A percentile compares a stretch with the other conserved stretches of the same genome.
Conservation (phyloP, 2,113 vertebrate species). For the Oceanites oceanicus region DNA sequence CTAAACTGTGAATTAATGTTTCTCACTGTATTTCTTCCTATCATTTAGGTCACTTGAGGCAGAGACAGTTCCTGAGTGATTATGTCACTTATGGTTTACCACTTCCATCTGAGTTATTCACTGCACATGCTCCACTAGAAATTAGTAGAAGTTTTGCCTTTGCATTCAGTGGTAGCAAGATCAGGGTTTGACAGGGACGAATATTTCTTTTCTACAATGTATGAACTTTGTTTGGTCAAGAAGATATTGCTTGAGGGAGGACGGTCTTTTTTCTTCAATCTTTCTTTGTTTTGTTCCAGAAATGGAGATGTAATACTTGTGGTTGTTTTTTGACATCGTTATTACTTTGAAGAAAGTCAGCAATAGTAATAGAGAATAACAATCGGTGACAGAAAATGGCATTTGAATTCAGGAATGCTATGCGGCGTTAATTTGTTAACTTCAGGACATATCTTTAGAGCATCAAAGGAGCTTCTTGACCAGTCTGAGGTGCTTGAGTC, state of each 20-base stretch:
- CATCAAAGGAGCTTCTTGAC: conserved; percentile 45
- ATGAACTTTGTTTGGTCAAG: conserved; percentile 26
- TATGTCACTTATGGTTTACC: conserved; percentile 31
- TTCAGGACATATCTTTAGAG: not conserved
- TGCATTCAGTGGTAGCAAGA: not conserved
- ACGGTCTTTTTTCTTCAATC: not conserved
- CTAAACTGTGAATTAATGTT: not conserved
- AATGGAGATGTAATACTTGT: not conserved
- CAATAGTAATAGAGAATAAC: not conserved
- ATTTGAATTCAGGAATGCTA: conserved; percentile 24
- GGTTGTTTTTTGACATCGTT: not conserved
- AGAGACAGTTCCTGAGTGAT: conserved; percentile 22
- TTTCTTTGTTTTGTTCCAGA: conserved; percentile 22
- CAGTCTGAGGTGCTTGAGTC: conserved; percentile 3
- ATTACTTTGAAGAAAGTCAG: conserved; percentile 2
- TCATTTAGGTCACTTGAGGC: not conserved
- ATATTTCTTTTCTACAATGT: not conserved
- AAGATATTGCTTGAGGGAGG: not conserved
- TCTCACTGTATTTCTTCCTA: conserved; percentile 8
- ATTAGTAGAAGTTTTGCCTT: not conserved
- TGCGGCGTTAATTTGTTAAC: not conserved
- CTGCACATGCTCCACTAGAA: not conserved
- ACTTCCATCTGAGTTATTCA: conserved; percentile 37
- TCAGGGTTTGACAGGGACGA: not conserved
- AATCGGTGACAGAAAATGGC: not conserved